Base-by-base conservation (phyloP, 1,140 invertebrate species). In the Macrobrachium rosenbergii region DNA sequence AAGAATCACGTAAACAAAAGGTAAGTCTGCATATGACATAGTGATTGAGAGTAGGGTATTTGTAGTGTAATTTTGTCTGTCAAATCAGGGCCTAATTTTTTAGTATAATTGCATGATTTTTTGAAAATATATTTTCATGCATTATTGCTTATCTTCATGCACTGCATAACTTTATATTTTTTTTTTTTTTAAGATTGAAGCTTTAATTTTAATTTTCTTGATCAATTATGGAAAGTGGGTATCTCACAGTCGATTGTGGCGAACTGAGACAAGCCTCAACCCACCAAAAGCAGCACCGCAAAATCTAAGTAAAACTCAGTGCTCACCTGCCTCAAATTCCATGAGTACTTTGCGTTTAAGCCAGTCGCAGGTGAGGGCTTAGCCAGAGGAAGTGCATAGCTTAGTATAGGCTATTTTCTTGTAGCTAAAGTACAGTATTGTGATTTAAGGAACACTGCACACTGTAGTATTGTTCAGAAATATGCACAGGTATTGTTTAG, bases 1-100 rank as follows among this genome's bases (percentile, higher is more conserved):
- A 88, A 77, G 89, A 88, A 67, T 83, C 89, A 21, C 79, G 89
- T 21, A 90, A 90, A 82, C 89, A 90, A 78, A 90, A 90, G 83
- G 89, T 90, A 72, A 83, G 80, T 75, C 2, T 10, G 37, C 37
- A 5, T 10, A 17, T 28, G 23, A 37, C 2, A 45, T 76, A 17
- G 23, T 76, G n/a, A 8, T 5, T 52, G 12, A 52, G 52, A 52
- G 12, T 52, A 52, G 12, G 12, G 52, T 52, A 52, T 52, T 52
- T 8, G 52, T 52, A 10, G 52, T 52, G 52, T 5, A 52, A 52
- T 52, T 52, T 52, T 52, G 7, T 2, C 52, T 52, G 7, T 52
- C 52, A 58, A 45, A 76, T 45, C 11, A 17, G 75, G 7, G 7
- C 8, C 52, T 12, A 2, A 52, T 52, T 52, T 52, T 52, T 52